Evolutionary conservation across 2,888 invertebrate genomes (phyloP), one percentile per base, ranked within the genome.

Genomic region (Willowsia nigromaculata): DNA sequence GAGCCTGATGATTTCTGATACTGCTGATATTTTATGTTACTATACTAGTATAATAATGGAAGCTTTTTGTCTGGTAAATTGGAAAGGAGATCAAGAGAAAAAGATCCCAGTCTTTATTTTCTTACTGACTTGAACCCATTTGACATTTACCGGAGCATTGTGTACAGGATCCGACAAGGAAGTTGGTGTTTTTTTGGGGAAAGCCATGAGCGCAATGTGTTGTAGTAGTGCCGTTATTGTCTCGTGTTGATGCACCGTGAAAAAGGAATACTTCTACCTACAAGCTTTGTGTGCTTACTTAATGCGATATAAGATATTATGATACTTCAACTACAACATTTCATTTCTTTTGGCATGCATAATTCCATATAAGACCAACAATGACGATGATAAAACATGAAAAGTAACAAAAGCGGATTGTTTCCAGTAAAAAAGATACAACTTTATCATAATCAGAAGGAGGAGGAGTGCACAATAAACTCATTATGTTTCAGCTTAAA

Each of bases 131-230:
- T 83, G 83, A 68, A 83, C 83, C 33, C 68, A 37, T 68, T 83
- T 83, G 83, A 83, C 83, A 83, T 83, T 83, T 83, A 83, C 81
- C 53, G 53, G 53, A 78, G n/a, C 25, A n/a, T n/a, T 74, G 30
- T 27, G 27, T n/a, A 71, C 71, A 71, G 18, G 71, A 22, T 40
- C 18, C 43, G 25, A 47, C 22, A 74, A 74, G 74, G 40, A 40
- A 47, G 74, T 65, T 5, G 47, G 9, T 25, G 47, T 27, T 74
- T 68, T 62, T 74, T 74, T 3, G 74, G 74, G 74, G 47, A 47
- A 74, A 74, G 74, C 25, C 7, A 37, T 6, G 37, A 37, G 37
- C 37, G 9, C 37, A 37, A 37, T 65, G 74, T 74, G 7, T 74
- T 33, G 33, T 30, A 11, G 74, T 74, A 33, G 33, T 68, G 68